Conservation (phyloP, 2,797 vertebrate species). For the Ciconia nigra region DNA sequence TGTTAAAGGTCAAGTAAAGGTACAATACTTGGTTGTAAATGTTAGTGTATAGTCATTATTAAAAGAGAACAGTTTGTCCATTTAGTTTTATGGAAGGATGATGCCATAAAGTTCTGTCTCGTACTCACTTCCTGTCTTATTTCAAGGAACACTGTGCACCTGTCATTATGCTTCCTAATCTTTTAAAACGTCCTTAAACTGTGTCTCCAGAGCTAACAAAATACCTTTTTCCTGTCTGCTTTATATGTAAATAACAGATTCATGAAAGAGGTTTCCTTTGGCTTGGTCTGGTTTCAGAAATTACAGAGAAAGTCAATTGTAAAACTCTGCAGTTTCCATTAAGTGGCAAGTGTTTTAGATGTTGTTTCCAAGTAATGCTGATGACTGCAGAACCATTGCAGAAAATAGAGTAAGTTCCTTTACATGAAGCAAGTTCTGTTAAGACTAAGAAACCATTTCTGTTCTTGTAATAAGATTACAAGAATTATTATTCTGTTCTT, state of each 20-base stretch:
- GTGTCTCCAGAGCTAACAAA: slow-evolving; percentile 61
- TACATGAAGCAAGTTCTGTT: neutral
- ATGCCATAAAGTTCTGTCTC: slow-evolving; percentile 36
- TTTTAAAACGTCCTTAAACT: slow-evolving; percentile 56
- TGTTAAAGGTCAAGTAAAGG: slow-evolving; percentile 59
- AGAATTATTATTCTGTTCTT: neutral
- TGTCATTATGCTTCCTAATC: slow-evolving; percentile 63
- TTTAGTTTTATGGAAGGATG: slow-evolving; percentile 46
- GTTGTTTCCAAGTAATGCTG: slow-evolving; percentile 20
- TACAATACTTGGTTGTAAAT: slow-evolving; percentile 36
- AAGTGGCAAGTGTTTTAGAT: neutral
- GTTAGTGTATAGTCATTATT: slow-evolving; percentile 29
- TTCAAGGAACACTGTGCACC: slow-evolving; percentile 53
- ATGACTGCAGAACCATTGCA: neutral
- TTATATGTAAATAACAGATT: slow-evolving; percentile 58
- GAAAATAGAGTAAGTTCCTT: slow-evolving; percentile 20
- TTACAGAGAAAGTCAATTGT: slow-evolving; percentile 17
- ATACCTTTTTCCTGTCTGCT: slow-evolving; percentile 66
- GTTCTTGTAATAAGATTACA: neutral
- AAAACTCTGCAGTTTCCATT: slow-evolving; percentile 4
- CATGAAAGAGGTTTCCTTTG: slow-evolving; percentile 63
- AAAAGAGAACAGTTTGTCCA: slow-evolving; percentile 40
- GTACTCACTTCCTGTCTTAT: slow-evolving; percentile 28
- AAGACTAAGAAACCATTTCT: neutral
- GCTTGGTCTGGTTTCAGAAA: slow-evolving; percentile 52